phyloP scores from a whole-genome alignment of 1,140 invertebrate species.

The Drosophila sechellia region DNA sequence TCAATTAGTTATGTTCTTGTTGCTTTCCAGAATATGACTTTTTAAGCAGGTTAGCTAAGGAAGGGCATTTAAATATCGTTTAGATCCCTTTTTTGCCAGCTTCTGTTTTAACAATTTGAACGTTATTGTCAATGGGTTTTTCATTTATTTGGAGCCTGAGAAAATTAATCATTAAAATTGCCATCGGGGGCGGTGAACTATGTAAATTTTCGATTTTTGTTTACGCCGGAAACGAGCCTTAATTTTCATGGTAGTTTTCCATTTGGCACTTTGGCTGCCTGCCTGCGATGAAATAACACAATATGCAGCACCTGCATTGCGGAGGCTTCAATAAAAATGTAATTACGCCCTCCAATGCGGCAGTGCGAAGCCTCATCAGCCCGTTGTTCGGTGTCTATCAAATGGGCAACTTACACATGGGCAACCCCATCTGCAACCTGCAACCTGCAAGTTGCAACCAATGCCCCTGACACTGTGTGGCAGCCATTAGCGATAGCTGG shows the following conservation, averaged over 20 bases:
- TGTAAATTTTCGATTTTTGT: constrained; percentile 58
- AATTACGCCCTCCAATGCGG: constrained; percentile 78
- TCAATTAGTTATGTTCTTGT: background rate
- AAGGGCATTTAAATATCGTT: constrained; percentile 14
- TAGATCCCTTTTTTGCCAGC: background rate
- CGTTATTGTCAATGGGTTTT: constrained; percentile 55
- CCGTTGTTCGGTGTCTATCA: constrained; percentile 20
- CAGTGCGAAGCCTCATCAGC: constrained; percentile 36
- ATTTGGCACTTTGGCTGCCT: constrained; percentile 33
- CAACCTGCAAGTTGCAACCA: constrained; percentile 29
- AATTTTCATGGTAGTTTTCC: constrained; percentile 69
- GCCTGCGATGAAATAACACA: constrained; percentile 24
- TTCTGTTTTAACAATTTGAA: constrained; percentile 33
- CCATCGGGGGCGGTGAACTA: constrained; percentile 50
- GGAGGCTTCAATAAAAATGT: constrained; percentile 73
- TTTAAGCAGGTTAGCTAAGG: background rate
- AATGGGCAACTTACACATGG: constrained; percentile 16
- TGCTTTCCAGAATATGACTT: too few relatives aligned
- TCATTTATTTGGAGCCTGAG: constrained; percentile 67
- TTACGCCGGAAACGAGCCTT: constrained; percentile 63
- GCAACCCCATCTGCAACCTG: constrained; percentile 45
- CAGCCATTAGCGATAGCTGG: constrained; percentile 68
- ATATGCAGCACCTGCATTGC: constrained; percentile 24
- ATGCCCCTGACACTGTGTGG: constrained; percentile 73
- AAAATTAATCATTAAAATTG: constrained; percentile 80